Conservation (phyloP, 2,888 invertebrate genomes). For the Agrilus biguttatus region DNA sequence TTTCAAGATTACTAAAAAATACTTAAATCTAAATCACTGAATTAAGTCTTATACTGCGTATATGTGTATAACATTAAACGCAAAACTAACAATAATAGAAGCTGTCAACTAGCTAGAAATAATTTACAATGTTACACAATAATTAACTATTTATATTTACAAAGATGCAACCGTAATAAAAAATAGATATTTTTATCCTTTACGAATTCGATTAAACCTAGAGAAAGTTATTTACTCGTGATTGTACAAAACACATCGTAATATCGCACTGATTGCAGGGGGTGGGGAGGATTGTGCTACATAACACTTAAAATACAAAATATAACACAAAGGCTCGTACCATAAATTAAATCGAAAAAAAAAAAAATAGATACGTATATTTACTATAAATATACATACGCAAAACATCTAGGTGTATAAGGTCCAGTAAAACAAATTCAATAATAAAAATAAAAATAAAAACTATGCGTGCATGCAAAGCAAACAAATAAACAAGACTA, state of each 20-base stretch:
- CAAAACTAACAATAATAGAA: constrained; percentile 15
- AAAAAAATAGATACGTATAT: constrained; percentile 11
- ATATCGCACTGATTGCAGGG: constrained; percentile 13
- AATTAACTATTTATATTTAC: constrained; percentile 22
- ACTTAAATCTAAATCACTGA: constrained; percentile 30
- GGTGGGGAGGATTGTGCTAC: constrained; percentile 3
- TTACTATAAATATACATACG: constrained; percentile 7
- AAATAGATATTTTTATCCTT: neutral
- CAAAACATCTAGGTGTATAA: constrained; percentile 13
- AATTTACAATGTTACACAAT: constrained; percentile 14
- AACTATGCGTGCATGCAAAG: constrained; percentile 3
- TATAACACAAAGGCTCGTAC: constrained; percentile 14
- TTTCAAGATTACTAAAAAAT: constrained; percentile 18
- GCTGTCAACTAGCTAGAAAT: constrained; percentile 17
- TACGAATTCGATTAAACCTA: neutral
- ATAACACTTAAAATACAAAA: constrained; percentile 5
- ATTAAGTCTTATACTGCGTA: constrained; percentile 27
- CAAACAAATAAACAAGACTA: neutral
- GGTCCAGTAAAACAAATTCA: constrained; percentile 30
- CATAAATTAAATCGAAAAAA: constrained; percentile 12
- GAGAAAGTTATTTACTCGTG: no score
- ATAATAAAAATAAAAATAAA: constrained; percentile 7
- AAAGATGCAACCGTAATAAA: constrained; percentile 27
- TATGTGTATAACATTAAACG: constrained; percentile 15
- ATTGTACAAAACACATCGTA: constrained; percentile 5